Evolutionary conservation across 2,888 invertebrate species (phyloP).

Genomic region (Aphodius granarius): DNA sequence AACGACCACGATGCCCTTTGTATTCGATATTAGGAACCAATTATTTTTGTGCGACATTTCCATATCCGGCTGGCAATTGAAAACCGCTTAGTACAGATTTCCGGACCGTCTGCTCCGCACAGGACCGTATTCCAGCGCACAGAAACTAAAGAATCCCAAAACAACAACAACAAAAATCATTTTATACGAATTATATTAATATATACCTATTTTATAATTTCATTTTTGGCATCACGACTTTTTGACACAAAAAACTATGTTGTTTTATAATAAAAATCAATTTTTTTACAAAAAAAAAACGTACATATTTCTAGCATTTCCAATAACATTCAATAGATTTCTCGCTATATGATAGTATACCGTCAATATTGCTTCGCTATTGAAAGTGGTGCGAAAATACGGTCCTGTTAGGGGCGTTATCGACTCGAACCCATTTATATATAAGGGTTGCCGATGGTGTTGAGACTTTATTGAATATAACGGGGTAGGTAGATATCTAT

Average conservation of each 20-base stretch:
- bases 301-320: too few species aligned
- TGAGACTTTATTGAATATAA: slow-evolving; percentile 52
- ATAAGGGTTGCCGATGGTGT: slow-evolving; percentile 52
- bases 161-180: too few species aligned
- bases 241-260: neutral
- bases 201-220: too few species aligned
- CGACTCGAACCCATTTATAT: slow-evolving; percentile 37
- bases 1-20: slow-evolving; percentile 26
- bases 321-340: too few species aligned
- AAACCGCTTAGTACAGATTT: slow-evolving; percentile 39
- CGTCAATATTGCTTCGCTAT: neutral
- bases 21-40: slow-evolving; percentile 40
- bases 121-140: slow-evolving; percentile 18
- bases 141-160: slow-evolving; percentile 1
- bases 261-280: too few species aligned
- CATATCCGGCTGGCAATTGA: slow-evolving; percentile 39
- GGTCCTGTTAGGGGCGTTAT: slow-evolving; percentile 28
- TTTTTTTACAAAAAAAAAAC: too few species aligned
- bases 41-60: slow-evolving; percentile 44
- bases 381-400: neutral
- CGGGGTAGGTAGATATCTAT: slow-evolving; percentile 38
- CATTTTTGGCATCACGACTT: too few species aligned
- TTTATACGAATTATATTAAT: too few species aligned
- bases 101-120: slow-evolving; percentile 28
- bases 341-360: neutral